Base-by-base conservation (phyloP, 2,113 vertebrate genomes). In the Xyliphius kryptos region DNA sequence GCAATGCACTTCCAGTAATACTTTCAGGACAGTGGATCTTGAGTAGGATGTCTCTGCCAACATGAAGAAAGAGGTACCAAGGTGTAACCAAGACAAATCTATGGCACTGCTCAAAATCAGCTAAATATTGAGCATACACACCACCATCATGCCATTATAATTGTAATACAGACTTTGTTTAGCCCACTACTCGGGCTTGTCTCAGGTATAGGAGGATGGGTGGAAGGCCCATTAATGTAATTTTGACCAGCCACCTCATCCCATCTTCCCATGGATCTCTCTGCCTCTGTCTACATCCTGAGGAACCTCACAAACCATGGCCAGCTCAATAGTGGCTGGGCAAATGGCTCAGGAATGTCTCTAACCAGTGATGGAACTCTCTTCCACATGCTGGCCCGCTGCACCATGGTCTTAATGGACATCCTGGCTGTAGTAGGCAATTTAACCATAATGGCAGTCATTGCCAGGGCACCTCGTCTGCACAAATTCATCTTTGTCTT, bases 401-500 rank as follows among this genome's bases (percentile, higher is more conserved):
- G 91, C 70, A 91, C 90, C 70, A 98, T 98, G 95, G 85, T 98
- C 57, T 81, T 95, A 50, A 81, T 98, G 70, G 93, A 97, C 76
- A 66, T 94, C 69, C 83, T 91, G 2, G 92, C 95, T 1, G 89
- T 98, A 44, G 89, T 91, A 32, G 94, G 93, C 69, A 99, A 99
- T 20, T 82, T 92, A 1, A 91, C 96, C 0, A 89, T 99, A 74
- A 95, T 99, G 88, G 81, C 88, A 0, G 94, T 97, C 50, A 97
- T 99, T 11, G 89, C 88, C n/a, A 93, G 91, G 83, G 93, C 92
- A 0, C 92, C 92, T 0, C 90, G 93, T 22, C 83, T 98, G 52
- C 87, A 91, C 21, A 99, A 97, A 72, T 99, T 99, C 50, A 90
- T 94, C 80, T 94, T 99, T 0, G 94, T 99, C 80, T 95, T 98